Percentiles rank a stretch among this genome's conserved stretches.
Evolutionary conservation across 2,888 invertebrate species (phyloP).

Genomic region (Callosobruchus maculatus): DNA sequence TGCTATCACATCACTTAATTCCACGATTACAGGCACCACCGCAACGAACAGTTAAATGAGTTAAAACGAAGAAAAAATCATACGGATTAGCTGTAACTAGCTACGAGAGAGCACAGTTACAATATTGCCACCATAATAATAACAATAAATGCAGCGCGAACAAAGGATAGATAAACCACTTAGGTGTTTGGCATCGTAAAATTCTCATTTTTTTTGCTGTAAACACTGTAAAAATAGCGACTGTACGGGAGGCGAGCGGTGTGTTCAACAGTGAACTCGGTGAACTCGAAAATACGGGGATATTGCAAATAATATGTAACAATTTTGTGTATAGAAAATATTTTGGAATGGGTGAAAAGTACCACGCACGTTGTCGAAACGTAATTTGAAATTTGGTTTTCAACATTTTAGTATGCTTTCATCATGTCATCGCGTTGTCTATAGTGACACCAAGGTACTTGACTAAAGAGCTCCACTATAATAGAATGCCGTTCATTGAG

Average conservation of each 20-base stretch:
- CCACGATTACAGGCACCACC: background rate
- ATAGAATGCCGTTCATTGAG: too few species aligned
- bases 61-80: background rate
- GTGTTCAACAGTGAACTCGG: background rate
- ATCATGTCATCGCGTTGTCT: too few species aligned
- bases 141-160: conserved; percentile 15
- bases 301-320: background rate
- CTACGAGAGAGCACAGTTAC: background rate
- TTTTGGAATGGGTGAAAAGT: too few species aligned
- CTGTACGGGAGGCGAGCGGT: background rate
- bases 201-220: conserved; percentile 6
- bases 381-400: too few species aligned
- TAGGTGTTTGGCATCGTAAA: conserved; percentile 13
- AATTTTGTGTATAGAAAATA: too few species aligned
- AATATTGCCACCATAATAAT: conserved; percentile 12
- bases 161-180: conserved; percentile 20
- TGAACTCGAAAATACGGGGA: background rate
- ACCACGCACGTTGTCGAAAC: too few species aligned
- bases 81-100: background rate
- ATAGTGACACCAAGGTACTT: too few species aligned
- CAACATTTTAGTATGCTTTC: too few species aligned
- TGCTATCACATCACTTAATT: conserved; percentile 10
- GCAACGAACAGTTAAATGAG: background rate
- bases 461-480: too few species aligned
- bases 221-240: conserved; percentile 10